Conservation (phyloP, 2,113 vertebrate species). For the Aldabrachelys gigantea region DNA sequence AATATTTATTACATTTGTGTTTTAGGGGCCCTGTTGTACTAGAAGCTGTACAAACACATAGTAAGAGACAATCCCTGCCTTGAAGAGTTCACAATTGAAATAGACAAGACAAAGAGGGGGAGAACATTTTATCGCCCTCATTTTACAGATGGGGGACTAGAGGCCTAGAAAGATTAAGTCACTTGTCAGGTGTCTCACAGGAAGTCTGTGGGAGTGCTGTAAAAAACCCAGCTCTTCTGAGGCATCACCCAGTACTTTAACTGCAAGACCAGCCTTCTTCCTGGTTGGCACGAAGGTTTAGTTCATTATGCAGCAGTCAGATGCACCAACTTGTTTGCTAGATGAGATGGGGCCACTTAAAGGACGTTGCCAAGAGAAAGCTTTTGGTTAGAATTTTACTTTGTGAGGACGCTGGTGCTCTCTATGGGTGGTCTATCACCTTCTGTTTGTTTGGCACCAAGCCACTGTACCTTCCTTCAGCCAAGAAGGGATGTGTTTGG, state of each 20-base stretch:
- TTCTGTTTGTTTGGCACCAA: neutral
- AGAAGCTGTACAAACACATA: neutral
- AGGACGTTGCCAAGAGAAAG: neutral
- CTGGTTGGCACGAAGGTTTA: neutral
- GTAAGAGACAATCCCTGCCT: neutral
- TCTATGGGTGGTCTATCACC: neutral
- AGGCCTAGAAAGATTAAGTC: neutral
- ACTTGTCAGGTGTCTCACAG: neutral
- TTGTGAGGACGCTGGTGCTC: neutral
- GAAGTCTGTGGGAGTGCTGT: neutral
- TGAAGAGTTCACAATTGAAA: neutral
- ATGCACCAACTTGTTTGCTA: neutral
- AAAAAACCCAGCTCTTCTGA: neutral
- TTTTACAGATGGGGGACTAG: neutral
- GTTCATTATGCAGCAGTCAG: neutral
- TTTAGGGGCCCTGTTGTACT: fast-evolving
- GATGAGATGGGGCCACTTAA: neutral
- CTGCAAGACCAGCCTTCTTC: neutral
- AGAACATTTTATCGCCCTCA: neutral
- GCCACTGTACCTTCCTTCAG: neutral
- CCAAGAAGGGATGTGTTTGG: neutral
- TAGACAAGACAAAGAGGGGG: neutral
- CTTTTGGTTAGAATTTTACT: neutral
- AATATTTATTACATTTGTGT: neutral
- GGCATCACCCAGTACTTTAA: neutral